Evolutionary conservation across 2,888 invertebrate species (phyloP).

Genomic region (Chrysodeixis includens): DNA sequence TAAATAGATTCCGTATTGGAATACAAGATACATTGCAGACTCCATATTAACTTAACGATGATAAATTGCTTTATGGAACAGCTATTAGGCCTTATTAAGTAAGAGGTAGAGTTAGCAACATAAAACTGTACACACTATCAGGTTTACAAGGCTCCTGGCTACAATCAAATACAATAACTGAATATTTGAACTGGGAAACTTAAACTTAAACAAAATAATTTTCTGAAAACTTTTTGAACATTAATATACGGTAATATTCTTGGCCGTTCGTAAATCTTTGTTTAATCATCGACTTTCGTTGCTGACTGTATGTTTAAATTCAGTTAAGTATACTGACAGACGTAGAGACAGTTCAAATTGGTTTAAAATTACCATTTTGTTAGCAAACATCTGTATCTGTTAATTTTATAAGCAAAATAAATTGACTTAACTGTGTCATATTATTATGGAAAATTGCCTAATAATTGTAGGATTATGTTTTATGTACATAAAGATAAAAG

Average conservation of each 20-base stretch:
- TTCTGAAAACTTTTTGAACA: too few relatives aligned
- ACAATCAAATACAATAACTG: too few relatives aligned
- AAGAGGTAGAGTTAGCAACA: slow-evolving; percentile 9
- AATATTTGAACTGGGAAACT: too few relatives aligned
- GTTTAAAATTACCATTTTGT: slow-evolving; percentile 34
- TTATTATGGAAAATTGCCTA: too few relatives aligned
- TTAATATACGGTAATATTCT: too few relatives aligned
- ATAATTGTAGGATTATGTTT: too few relatives aligned
- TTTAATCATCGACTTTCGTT: too few relatives aligned
- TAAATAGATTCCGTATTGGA: slow-evolving; percentile 40
- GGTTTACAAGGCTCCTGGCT: too few relatives aligned
- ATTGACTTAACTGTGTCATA: too few relatives aligned
- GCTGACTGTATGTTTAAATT: slow-evolving; percentile 20
- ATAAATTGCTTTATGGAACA: slow-evolving; percentile 47
- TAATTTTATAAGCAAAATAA: neutral
- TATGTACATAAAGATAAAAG: neutral
- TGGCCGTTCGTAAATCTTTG: too few relatives aligned
- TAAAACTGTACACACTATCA: too few relatives aligned
- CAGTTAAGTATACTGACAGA: slow-evolving; percentile 31
- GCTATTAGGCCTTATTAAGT: slow-evolving; percentile 47
- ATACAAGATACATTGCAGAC: slow-evolving; percentile 23
- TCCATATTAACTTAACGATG: slow-evolving; percentile 40
- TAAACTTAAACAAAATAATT: too few relatives aligned
- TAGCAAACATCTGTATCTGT: neutral
- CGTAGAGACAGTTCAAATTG: slow-evolving; percentile 37